A percentile compares a stretch with the other conserved stretches of the same genome.
Conservation (phyloP, 1,140 invertebrate species). For the Elymnias hypermnestra region DNA sequence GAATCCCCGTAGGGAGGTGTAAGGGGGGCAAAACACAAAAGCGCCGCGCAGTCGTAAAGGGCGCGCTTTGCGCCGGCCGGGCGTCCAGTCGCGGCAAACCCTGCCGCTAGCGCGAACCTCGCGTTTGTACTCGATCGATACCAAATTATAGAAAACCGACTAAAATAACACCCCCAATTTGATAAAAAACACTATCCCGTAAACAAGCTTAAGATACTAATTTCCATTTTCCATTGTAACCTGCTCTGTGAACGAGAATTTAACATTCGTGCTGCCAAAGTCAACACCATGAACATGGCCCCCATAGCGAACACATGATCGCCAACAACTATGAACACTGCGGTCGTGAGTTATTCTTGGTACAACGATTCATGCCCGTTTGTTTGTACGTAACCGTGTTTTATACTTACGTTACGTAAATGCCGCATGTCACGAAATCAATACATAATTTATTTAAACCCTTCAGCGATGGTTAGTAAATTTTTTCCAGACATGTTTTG, state of each 20-base stretch:
- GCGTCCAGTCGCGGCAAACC: conserved; percentile 54
- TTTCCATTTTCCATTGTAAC: background rate
- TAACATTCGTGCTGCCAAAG: conserved; percentile 35
- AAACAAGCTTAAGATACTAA: conserved; percentile 10
- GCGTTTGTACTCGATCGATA: conserved; percentile 49
- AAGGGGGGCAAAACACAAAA: conserved; percentile 39
- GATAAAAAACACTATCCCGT: conserved; percentile 19
- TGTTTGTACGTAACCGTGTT: conserved; percentile 28
- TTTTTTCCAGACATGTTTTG: background rate
- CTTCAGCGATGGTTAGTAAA: too few relatives aligned
- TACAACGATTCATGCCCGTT: conserved; percentile 26
- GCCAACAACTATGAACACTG: conserved; percentile 22
- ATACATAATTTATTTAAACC: conserved; percentile 62
- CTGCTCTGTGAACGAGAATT: conserved; percentile 15
- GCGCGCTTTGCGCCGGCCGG: conserved; percentile 30
- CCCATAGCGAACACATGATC: conserved; percentile 60
- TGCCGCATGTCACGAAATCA: conserved; percentile 45
- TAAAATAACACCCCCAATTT: conserved; percentile 25
- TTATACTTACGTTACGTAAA: conserved; percentile 52
- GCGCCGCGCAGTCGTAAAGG: conserved; percentile 50
- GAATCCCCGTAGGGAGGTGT: conserved; percentile 27
- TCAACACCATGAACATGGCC: conserved; percentile 48
- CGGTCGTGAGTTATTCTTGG: conserved; percentile 40
- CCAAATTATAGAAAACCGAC: conserved; percentile 20
- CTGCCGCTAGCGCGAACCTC: conserved; percentile 50